A percentile compares a stretch with the other conserved stretches of the same genome.
Evolutionary conservation across 2,797 vertebrate species (phyloP).

Genomic region (Leptoclinus maculatus): DNA sequence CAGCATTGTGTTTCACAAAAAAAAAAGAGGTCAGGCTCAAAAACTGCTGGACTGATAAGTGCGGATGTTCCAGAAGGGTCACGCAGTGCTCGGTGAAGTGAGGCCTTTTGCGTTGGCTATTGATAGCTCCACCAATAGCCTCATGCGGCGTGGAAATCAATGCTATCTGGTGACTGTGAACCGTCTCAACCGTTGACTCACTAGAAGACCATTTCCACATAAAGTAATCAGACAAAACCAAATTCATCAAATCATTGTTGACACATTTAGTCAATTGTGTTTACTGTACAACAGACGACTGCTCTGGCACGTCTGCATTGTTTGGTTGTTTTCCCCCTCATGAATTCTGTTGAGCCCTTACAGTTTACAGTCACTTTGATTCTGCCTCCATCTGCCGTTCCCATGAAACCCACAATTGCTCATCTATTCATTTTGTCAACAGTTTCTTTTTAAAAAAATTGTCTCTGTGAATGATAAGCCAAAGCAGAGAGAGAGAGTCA

Average conservation of each 20-base stretch:
- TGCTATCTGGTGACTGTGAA: conserved; percentile 58
- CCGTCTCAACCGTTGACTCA: conserved; percentile 22
- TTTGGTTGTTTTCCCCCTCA: conserved; percentile 25
- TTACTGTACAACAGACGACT: conserved; percentile 41
- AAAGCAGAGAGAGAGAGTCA: conserved; percentile 49
- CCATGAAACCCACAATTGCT: conserved; percentile 70
- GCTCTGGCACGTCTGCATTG: conserved; percentile 62
- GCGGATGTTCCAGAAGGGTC: conserved; percentile 59
- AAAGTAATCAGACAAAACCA: conserved; percentile 18
- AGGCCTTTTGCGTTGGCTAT: conserved; percentile 61
- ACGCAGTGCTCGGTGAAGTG: conserved; percentile 49
- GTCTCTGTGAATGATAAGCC: conserved; percentile 59
- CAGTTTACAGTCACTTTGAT: conserved; percentile 74
- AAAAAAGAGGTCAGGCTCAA: conserved; percentile 47
- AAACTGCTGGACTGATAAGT: conserved; percentile 59
- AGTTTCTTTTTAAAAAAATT: conserved; percentile 54
- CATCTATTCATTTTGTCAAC: conserved; percentile 74
- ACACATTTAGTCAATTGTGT: conserved; percentile 41
- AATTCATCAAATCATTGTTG: conserved; percentile 13
- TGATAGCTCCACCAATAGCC: conserved; percentile 62
- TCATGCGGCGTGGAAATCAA: conserved; percentile 56
- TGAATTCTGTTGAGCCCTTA: conserved; percentile 70
- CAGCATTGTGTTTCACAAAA: conserved; percentile 60
- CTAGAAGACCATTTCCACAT: not conserved
- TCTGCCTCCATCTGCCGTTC: conserved; percentile 73